phyloP scores from a whole-genome alignment of 2,797 vertebrate genomes.

The Lycodopsis pacificus region DNA sequence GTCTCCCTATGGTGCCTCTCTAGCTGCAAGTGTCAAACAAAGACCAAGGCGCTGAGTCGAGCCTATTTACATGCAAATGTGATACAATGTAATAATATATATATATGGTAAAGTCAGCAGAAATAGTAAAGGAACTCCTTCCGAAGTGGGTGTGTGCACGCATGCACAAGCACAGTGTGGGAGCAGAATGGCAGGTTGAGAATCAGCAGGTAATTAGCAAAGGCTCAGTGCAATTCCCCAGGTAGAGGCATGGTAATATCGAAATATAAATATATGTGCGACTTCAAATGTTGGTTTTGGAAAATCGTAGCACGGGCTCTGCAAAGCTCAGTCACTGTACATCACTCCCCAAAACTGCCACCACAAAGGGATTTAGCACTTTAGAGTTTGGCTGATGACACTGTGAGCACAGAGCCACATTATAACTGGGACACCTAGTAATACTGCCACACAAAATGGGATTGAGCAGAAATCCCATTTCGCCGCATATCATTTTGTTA shows the following conservation, averaged over 20 bases:
- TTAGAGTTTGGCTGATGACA: constrained; percentile 33
- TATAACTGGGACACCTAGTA: constrained; percentile 58
- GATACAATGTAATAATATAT: constrained; percentile 38
- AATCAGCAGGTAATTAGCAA: constrained; percentile 71
- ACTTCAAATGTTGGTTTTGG: constrained; percentile 16
- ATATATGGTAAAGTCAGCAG: constrained; percentile 36
- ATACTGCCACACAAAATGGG: constrained; percentile 59
- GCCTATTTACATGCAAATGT: constrained; percentile 28
- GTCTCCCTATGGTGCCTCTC: constrained; percentile 27
- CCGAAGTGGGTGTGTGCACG: constrained; percentile 31
- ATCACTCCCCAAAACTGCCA: constrained; percentile 16
- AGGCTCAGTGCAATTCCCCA: constrained; percentile 41
- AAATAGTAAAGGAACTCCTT: constrained; percentile 48
- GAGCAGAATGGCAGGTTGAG: constrained; percentile 68
- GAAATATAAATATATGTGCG: constrained; percentile 12
- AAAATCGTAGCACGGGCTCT: constrained; percentile 14
- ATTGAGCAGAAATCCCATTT: constrained; percentile 70
- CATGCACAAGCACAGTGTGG: constrained; percentile 62
- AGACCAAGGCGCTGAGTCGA: constrained; percentile 29
- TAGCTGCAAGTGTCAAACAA: constrained; percentile 55
- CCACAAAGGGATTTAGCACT: constrained; percentile 32
- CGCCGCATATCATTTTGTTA: constrained; percentile 54
- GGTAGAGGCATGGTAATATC: constrained; percentile 9
- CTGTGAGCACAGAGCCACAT: constrained; percentile 35
- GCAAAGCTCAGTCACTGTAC: neutral